These are phyloP conservation scores for Apeltes quadracus DNA, from an alignment of 2,113 vertebrate genomes.

Conservation along the genomic window DNA sequence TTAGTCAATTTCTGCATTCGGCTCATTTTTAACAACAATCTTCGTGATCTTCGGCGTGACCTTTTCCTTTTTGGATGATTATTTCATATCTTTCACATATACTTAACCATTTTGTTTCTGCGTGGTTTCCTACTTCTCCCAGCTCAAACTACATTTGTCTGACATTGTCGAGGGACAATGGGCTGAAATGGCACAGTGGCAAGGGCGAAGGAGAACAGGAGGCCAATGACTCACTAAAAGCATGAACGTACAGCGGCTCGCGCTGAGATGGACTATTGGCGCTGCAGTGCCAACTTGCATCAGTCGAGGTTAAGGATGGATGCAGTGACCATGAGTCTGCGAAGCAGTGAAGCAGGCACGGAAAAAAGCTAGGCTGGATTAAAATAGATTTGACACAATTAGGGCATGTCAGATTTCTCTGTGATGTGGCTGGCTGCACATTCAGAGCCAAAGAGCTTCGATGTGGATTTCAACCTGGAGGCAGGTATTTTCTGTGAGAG, in stretches of 20 bases:
- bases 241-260: constrained; percentile 3
- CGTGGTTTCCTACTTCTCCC: constrained; percentile 32
- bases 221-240: constrained; percentile 57
- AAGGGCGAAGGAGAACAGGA: constrained; percentile 37
- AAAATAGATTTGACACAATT: constrained; percentile 78
- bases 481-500: neutral
- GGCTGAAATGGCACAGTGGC: constrained; percentile 45
- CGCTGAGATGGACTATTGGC: constrained; percentile 50
- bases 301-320: constrained; percentile 63
- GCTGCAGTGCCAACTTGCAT: constrained; percentile 63
- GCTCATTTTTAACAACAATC: constrained; percentile 46
- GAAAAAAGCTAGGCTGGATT: constrained; percentile 42
- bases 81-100: constrained; percentile 60
- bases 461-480: constrained; percentile 43
- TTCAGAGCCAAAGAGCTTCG: constrained; percentile 30
- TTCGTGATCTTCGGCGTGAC: constrained; percentile 52
- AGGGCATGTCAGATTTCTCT: constrained; percentile 67
- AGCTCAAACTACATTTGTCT: constrained; percentile 53
- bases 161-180: constrained; percentile 63
- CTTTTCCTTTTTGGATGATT: constrained; percentile 49
- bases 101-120: constrained; percentile 52
- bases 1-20: constrained; percentile 53
- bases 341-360: constrained; percentile 62
- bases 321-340: constrained; percentile 69
- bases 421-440: constrained; percentile 44